These are phyloP conservation scores for Sebastes wilsoni DNA, from an alignment of 2,797 vertebrate species.

Conservation along the genomic window DNA sequence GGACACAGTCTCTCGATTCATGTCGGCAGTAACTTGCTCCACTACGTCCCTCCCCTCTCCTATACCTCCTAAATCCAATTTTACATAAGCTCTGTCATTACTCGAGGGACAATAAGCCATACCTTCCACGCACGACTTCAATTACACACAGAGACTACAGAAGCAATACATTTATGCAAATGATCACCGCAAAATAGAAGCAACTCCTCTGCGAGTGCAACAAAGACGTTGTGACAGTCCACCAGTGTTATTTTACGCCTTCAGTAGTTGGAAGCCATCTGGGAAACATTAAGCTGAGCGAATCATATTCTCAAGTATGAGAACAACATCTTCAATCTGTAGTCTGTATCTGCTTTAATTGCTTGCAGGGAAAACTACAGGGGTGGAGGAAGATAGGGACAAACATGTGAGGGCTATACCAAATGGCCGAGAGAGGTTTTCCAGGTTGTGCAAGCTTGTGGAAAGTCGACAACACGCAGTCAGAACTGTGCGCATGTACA, in stretches of 20 bases:
- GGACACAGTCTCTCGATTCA: conserved; percentile 47
- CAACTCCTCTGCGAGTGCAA: not conserved
- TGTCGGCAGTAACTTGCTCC: conserved; percentile 26
- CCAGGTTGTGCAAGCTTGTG: conserved; percentile 21
- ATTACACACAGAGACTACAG: conserved; percentile 13
- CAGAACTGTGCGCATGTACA: not conserved
- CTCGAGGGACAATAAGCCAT: conserved; percentile 31
- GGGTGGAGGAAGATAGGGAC: conserved; percentile 9
- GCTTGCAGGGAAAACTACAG: conserved; percentile 24
- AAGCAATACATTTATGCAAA: conserved; percentile 25
- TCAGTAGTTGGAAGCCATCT: conserved; percentile 43
- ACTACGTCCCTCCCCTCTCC: conserved; percentile 5
- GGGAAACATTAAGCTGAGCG: conserved; percentile 50
- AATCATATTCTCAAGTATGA: conserved; percentile 48
- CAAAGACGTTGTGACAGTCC: conserved; percentile 31
- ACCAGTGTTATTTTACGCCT: conserved; percentile 34
- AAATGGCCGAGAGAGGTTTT: not conserved
- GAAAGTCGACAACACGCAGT: not conserved
- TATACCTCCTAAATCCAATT: conserved; percentile 23
- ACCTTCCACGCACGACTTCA: not conserved
- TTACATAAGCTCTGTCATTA: conserved; percentile 34
- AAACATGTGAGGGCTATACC: not conserved
- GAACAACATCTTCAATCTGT: conserved; percentile 27
- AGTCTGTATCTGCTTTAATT: conserved; percentile 42
- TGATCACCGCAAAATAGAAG: conserved; percentile 7